Evolutionary conservation across 2,113 vertebrate species (phyloP).

Genomic region (Leptobrachium leishanense): DNA sequence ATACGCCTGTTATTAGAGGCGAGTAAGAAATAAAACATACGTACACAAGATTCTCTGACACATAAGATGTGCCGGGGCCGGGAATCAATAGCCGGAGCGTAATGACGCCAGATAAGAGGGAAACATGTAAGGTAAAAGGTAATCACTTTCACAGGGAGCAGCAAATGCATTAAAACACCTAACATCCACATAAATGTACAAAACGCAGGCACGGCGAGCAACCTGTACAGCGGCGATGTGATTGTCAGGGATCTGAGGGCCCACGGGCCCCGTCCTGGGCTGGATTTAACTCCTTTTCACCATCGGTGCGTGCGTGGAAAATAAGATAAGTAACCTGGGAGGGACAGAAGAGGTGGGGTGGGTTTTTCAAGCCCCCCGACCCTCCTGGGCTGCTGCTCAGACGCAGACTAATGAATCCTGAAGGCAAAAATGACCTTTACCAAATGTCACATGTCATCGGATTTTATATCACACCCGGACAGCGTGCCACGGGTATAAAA

Average conservation of each 20-base stretch:
- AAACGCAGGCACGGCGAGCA: too few relatives aligned
- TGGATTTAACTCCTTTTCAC: neutral
- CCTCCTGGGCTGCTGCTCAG: slow-evolving; percentile 59
- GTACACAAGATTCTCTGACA: too few relatives aligned
- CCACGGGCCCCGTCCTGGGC: too few relatives aligned
- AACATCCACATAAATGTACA: too few relatives aligned
- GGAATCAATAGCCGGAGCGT: neutral
- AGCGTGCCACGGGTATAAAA: slow-evolving; percentile 98
- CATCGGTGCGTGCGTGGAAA: neutral
- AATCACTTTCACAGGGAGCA: neutral
- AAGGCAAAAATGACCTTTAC: slow-evolving; percentile 96
- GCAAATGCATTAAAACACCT: too few relatives aligned
- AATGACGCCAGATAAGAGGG: slow-evolving; percentile 5
- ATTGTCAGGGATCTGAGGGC: too few relatives aligned
- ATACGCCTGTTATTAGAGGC: too few relatives aligned
- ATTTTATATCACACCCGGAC: slow-evolving; percentile 98
- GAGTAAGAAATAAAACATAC: too few relatives aligned
- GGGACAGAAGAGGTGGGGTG: slow-evolving; percentile 41
- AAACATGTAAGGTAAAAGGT: slow-evolving; percentile 16
- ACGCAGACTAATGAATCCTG: slow-evolving; percentile 80
- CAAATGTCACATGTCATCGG: slow-evolving; percentile 99
- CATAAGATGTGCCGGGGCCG: too few relatives aligned
- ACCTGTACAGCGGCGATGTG: too few relatives aligned
- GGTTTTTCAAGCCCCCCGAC: slow-evolving; percentile 48
- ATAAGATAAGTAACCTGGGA: neutral